Evolutionary conservation across 2,888 invertebrate species (phyloP).

Genomic region (Acleris laterana): DNA sequence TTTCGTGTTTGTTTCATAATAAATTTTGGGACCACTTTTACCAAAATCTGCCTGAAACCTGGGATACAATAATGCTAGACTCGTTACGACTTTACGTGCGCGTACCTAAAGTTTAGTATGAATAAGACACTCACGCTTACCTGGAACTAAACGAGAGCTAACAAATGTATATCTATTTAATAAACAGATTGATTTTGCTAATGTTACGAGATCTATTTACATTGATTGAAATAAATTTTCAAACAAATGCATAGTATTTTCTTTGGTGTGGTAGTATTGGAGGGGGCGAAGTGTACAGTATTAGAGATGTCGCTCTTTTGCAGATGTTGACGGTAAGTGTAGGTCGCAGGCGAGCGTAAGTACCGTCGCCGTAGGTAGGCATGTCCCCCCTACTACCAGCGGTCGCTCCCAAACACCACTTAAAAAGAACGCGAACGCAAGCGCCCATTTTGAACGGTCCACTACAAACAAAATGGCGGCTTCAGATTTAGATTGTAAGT

Average conservation of each 20-base stretch:
- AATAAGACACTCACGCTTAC: constrained; percentile 69
- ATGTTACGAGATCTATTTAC: constrained; percentile 76
- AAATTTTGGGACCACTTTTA: constrained; percentile 82
- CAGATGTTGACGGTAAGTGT: constrained; percentile 84
- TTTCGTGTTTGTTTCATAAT: constrained; percentile 78
- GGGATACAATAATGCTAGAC: constrained; percentile 47
- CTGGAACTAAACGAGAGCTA: constrained; percentile 53
- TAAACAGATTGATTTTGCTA: constrained; percentile 63
- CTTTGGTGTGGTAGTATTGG: constrained; percentile 66
- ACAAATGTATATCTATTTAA: constrained; percentile 54
- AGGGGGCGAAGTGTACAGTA: constrained; percentile 75
- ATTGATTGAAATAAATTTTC: constrained; percentile 72
- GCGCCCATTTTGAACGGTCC: constrained; percentile 68
- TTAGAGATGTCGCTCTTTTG: constrained; percentile 79
- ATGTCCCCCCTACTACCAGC: constrained; percentile 16
- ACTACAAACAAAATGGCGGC: constrained; percentile 75
- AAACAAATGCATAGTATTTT: constrained; percentile 80
- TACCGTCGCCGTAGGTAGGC: constrained; percentile 48
- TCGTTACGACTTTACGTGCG: constrained; percentile 38
- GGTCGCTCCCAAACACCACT: constrained; percentile 24
- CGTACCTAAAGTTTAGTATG: constrained; percentile 75
- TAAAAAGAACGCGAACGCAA: constrained; percentile 43
- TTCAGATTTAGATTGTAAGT: constrained; percentile 71
- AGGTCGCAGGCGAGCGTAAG: constrained; percentile 63
- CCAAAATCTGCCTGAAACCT: constrained; percentile 56